Evolutionary conservation across 2,888 invertebrate species (phyloP), one percentile per base, ranked within the genome.

Genomic region (Pherbina coryleti): DNA sequence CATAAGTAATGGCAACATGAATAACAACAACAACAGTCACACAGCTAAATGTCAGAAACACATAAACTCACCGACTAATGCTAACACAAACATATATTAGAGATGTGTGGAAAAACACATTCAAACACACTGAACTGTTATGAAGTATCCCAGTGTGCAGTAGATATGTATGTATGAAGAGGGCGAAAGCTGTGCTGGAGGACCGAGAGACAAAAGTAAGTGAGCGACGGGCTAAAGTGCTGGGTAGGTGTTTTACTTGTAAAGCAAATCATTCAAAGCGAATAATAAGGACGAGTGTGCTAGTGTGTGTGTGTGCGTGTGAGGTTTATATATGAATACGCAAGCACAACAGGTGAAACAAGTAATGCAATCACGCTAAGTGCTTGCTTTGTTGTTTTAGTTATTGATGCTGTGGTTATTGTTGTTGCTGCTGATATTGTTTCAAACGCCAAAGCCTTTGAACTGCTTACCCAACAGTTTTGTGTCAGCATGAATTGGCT

Each of bases 281-380:
- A 67, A 67, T 67, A 67, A 49, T 62, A 64, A 49, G 53, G 22
- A 64, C 34, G 49, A 51, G 53, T 55, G n/a, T 44, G 51, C 11
- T 31, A 3, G 19, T 73, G 14, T 73, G 34, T 25, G 44, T 70
- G 19, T 49, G 25, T 49, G 44, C 44, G 19, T 44, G 9, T 53
- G 57, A 7, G 28, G 57, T 60, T 11, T 28, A 22, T 8, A 11
- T 55, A 22, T 55, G 19, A 25, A 11, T 51, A 34, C 73, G 49
- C 9, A 17, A n/a, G 55, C 44, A 78, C 78, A 67, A 72, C 75
- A 72, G 77, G 69, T 78, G 77, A 66, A 77, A 76, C 78, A 69
- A 66, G 78, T 79, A 79, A 79, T 81, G 81, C 78, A 81, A 81
- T 81, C 81, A 78, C 57, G 53, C 69, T 81, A 78, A 80, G 80